Evolutionary conservation across 2,888 invertebrate species (phyloP), one percentile per base, ranked within the genome.

Genomic region (Oscheius myriophilus): DNA sequence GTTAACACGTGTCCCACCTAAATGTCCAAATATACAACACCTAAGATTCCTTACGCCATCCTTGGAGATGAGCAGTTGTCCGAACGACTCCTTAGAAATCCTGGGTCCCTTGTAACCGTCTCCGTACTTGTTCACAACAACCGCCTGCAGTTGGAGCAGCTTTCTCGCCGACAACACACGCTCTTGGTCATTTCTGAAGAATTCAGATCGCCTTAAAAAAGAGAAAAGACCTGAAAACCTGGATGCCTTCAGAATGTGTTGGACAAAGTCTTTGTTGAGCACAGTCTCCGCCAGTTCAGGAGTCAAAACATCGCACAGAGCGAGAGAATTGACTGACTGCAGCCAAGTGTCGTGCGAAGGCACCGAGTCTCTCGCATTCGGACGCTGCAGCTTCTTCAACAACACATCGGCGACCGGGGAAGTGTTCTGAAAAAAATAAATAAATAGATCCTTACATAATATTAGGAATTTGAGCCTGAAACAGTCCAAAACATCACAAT

Each of bases 241-340:
- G 26, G 49, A 51, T 14, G 18, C 33, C 14, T 66, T 39, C 23
- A 66, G 21, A 0, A 66, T 25, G 16, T 46, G 45, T 18, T 45
- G 51, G 21, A 66, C 39, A 39, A 66, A 66, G 26, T 57, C 45
- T 18, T 66, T 66, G 43, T 42, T 46, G n/a, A 66, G 41, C n/a
- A 49, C 66, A 6, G 66, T 66, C 39, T 66, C 66, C 9, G 55
- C 66, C 33, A 66, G 18, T 12, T 57, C 33, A 12, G n/a, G n/a
- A 1, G 66, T 21, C 18, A 66, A 41, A 18, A 23, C 2, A 23
- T 66, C 57, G 16, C n/a, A 49, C 9, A 51, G 1, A 4, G 58
- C 66, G 12, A 66, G 51, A 1, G 57, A 33, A 21, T 57, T 18
- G 2, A 66, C 23, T 9, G 58, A 25, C 6, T 57, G 18, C 6